These are phyloP conservation scores for Sebastes fasciatus DNA, from an alignment of 2,113 vertebrate species.

Conservation along the genomic window DNA sequence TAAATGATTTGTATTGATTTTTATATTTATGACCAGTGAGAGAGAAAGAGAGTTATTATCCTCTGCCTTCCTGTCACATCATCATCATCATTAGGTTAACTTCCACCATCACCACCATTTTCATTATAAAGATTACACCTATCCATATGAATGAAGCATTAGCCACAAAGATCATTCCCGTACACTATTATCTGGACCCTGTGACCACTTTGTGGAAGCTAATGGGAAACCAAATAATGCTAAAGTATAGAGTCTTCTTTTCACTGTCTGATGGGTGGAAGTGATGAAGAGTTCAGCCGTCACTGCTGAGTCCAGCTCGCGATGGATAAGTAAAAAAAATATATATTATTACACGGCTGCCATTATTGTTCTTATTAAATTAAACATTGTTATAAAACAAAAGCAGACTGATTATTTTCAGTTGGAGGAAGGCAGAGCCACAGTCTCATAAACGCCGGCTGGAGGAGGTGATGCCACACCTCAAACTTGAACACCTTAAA, in stretches of 20 bases:
- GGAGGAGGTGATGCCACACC: no score
- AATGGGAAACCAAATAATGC: slow-evolving; percentile 9
- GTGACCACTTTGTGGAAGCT: slow-evolving; percentile 14
- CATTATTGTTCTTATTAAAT: neutral
- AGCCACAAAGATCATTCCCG: slow-evolving; percentile 1
- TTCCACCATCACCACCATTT: neutral
- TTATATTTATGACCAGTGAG: neutral
- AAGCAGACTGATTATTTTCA: neutral
- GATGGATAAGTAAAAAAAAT: neutral
- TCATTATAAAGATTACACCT: slow-evolving; percentile 17
- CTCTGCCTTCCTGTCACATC: slow-evolving; percentile 17
- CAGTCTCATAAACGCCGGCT: no score
- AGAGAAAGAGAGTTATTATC: neutral
- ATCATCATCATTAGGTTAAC: slow-evolving; percentile 3
- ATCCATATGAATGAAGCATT: neutral
- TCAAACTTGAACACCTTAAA: no score
- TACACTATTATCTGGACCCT: neutral
- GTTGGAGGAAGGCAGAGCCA: no score
- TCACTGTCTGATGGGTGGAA: neutral
- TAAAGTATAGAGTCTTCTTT: neutral
- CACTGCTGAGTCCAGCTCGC: neutral
- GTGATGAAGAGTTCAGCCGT: neutral
- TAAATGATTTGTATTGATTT: slow-evolving; percentile 69
- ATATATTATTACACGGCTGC: neutral
- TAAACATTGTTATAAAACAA: neutral